Evolutionary conservation across 2,797 vertebrate species (phyloP), one percentile per base, ranked within the genome.

Genomic region (Cephalopachus bancanus): DNA sequence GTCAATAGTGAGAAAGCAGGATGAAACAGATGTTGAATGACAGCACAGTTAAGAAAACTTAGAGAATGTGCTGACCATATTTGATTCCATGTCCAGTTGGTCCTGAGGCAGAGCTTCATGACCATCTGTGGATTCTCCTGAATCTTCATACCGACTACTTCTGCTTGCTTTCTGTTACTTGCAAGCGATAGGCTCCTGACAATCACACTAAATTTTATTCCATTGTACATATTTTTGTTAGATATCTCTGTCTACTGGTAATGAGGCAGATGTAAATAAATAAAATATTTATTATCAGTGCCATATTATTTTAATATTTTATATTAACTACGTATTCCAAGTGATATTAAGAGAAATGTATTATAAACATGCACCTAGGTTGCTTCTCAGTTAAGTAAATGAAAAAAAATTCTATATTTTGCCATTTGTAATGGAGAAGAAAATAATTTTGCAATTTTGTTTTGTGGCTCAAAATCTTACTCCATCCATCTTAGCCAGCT

Each of bases 261-360:
- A 93, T 96, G 53, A 85, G 37, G 49, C 60, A 79, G 10, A 24
- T 30, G 22, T 76, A 83, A 67, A 92, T 83, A 96, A 81, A 81
- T 83, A 86, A 96, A 96, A 92, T 94, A 94, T 83, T 88, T 81
- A 91, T 86, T 85, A 89, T 72, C 51, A 78, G 69, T 83, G 17
- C 11, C 81, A 30, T 89, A 51, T 83, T 95, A 62, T 93, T 92
- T 22, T 65, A 94, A 79, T 62, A 71, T 96, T 85, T 93, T 85
- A 89, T 81, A 81, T 75, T 93, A 78, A 51, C 37, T 37, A 60
- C 72, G 19, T 44, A 93, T 95, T 93, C 30, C 17, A n/a, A 89
- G 62, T 24, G 28, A 62, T 74, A 86, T 65, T 88, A 81, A 95
- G 64, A 65, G 4, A 79, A 80, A 19, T 51, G 10, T 20, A 12